phyloP scores from a whole-genome alignment of 2,113 vertebrate species.

The Embiotoca jacksoni region DNA sequence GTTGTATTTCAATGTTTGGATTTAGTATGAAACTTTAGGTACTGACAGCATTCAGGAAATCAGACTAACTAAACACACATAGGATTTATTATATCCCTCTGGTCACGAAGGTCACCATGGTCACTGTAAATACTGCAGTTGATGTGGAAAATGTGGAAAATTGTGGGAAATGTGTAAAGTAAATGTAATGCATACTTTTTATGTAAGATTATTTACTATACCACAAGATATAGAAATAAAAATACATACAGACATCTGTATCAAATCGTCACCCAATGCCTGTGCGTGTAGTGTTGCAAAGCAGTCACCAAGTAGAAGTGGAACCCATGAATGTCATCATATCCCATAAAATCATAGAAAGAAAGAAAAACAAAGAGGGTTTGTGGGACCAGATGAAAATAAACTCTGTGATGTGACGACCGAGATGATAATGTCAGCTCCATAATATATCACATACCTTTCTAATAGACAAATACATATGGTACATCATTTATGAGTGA shows the following conservation, averaged over 20 bases:
- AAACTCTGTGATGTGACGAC: constrained; percentile 11
- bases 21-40: neutral
- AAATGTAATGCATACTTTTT: neutral
- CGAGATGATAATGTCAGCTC: constrained; percentile 34
- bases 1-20: neutral
- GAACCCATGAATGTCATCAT: constrained; percentile 3
- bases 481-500: constrained; percentile 63
- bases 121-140: neutral
- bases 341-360: constrained; percentile 7
- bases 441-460: constrained; percentile 29
- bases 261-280: too few relatives aligned
- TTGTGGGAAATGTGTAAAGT: neutral
- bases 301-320: constrained; percentile 18
- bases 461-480: constrained; percentile 16
- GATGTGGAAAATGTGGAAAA: neutral
- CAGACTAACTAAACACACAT: constrained; percentile 5
- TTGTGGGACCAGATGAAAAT: constrained; percentile 35
- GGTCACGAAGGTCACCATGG: neutral
- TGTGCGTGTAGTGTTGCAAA: constrained; percentile 1
- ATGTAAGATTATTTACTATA: too few relatives aligned
- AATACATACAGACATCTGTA: too few relatives aligned
- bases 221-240: too few relatives aligned
- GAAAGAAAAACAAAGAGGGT: neutral
- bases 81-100: neutral
- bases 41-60: neutral